Evolutionary conservation across 2,113 vertebrate genomes (phyloP).

Genomic region (Corythaeola cristata): DNA sequence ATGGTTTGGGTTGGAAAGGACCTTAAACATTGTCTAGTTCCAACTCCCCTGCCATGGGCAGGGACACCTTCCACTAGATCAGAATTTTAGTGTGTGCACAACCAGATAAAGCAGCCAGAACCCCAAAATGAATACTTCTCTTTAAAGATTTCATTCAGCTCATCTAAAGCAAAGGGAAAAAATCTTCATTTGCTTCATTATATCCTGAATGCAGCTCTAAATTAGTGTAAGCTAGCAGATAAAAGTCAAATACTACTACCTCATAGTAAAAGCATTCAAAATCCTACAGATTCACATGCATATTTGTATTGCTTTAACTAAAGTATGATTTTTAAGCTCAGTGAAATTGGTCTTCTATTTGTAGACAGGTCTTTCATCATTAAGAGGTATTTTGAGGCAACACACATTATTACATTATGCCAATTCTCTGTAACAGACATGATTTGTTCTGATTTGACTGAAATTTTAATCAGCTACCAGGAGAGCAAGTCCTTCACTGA

Average conservation of each 20-base stretch:
- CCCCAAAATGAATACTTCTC: neutral
- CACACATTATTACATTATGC: neutral
- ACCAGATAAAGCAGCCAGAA: neutral
- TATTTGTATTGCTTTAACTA: neutral
- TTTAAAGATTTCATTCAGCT: neutral
- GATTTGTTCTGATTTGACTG: neutral
- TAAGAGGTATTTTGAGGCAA: constrained; percentile 9
- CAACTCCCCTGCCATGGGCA: neutral
- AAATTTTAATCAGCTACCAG: constrained; percentile 5
- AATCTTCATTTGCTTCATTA: neutral
- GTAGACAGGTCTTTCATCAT: neutral
- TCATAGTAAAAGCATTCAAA: neutral
- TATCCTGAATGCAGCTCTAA: neutral
- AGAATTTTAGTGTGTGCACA: neutral
- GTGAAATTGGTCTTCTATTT: neutral
- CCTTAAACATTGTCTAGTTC: neutral
- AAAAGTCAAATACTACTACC: neutral
- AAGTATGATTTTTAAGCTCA: neutral
- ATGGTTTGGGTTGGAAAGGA: neutral
- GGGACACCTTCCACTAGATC: neutral
- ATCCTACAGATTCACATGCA: neutral
- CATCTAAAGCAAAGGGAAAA: neutral
- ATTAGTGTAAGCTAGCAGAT: neutral
- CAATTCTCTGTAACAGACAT: neutral
- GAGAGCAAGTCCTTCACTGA: neutral